These are phyloP conservation scores for Bombyx mandarina DNA, from an alignment of 1,140 invertebrate genomes.

Conservation along the genomic window DNA sequence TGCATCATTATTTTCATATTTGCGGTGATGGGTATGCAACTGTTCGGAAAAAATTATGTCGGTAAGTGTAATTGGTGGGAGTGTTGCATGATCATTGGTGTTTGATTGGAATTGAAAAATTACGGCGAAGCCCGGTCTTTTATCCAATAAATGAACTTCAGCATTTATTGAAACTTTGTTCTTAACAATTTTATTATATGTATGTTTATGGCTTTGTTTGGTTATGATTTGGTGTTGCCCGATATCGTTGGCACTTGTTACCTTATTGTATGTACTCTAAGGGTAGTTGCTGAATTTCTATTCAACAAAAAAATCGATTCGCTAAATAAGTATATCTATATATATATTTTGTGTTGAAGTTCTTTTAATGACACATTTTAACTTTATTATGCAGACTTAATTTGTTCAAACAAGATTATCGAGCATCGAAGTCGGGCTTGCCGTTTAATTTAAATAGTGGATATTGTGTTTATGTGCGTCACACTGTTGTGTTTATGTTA, in stretches of 20 bases:
- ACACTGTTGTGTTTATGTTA: slow-evolving; percentile 65
- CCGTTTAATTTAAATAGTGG: slow-evolving; percentile 48
- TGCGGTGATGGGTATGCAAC: slow-evolving; percentile 97
- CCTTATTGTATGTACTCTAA: neutral
- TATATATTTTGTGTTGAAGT: neutral
- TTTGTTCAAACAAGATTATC: neutral
- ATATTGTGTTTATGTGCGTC: slow-evolving; percentile 67
- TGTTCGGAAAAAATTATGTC: slow-evolving; percentile 93
- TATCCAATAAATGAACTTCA: slow-evolving; percentile 41
- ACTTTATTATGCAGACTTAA: no score
- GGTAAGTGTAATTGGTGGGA: slow-evolving; percentile 76
- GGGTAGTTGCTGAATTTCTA: slow-evolving; percentile 18
- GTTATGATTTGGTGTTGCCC: neutral
- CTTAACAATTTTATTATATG: no score
- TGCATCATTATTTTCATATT: slow-evolving; percentile 98
- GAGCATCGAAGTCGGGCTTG: slow-evolving; percentile 23
- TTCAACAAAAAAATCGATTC: slow-evolving; percentile 8
- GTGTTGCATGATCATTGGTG: slow-evolving; percentile 69
- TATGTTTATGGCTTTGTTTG: no score
- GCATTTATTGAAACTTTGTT: slow-evolving; percentile 4
- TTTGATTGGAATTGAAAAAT: slow-evolving; percentile 34
- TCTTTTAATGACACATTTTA: no score
- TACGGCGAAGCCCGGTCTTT: slow-evolving; percentile 19
- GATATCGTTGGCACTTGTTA: neutral
- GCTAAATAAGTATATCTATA: neutral